Evolutionary conservation across 2,888 invertebrate species (phyloP), one percentile per base, ranked within the genome.

Genomic region (Pseudococcus viburni): DNA sequence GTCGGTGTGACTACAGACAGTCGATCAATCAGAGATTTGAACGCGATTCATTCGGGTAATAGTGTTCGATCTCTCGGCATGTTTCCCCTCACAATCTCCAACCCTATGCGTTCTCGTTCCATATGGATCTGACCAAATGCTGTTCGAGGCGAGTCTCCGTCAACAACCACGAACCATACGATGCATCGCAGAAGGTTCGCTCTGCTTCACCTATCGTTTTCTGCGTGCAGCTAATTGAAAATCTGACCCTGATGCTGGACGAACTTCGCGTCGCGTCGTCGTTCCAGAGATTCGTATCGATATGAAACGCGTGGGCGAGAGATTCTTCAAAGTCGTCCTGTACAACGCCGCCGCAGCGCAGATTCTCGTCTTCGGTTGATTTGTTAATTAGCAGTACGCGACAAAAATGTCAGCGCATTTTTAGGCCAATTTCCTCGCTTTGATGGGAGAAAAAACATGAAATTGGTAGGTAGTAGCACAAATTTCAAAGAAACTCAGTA

Each of bases 1-100:
- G 85, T 85, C 26, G 26, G 26, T 33, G 59, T 33, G 26, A 55
- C 46, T 48, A 26, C 39, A 33, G 85, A 85, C 85, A 85, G 85
- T 85, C 59, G 59, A 85, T 85, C 85, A 85, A 85, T 85, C 85
- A 85, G 85, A 55, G 55, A 59, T 84, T 48, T 51, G 51, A 26
- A 39, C 59, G 59, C 51, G 85, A 84, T 84, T 84, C 51, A 84
- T 22, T 64, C 64, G 64, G 19, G 9, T 22, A 64, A 77, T 26
- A 77, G 15, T 39, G 39, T 22, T 77, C 33, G 77, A 39, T 77
- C 9, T 17, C 77, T 77, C 77, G 39, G 77, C 77, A 39, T 77
- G 77, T 33, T 39, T 77, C 39, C 17, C 77, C 51, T 51, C 51
- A 15, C 17, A 46, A 46, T 46, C 46, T 46, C 46, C 46, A 46